Percentiles rank a stretch among this genome's conserved stretches.
phyloP scores from a whole-genome alignment of 2,797 vertebrate species.

The Tamandua tetradactyla region DNA sequence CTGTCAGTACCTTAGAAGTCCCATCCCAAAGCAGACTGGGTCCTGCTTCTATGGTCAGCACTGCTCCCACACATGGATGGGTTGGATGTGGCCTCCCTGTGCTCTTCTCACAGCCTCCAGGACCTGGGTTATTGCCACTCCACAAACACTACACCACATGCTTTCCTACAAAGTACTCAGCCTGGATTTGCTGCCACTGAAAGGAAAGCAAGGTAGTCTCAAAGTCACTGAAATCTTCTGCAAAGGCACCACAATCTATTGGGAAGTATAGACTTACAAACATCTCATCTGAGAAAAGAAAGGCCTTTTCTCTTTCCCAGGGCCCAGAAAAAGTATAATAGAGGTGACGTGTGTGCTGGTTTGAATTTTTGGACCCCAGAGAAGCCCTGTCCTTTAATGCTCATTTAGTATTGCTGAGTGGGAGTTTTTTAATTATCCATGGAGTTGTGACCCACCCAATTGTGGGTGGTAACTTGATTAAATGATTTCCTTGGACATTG shows the following conservation, averaged over 20 bases:
- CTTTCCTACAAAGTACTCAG: background rate
- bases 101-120: background rate
- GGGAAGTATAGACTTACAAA: background rate
- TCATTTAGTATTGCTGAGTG: no score
- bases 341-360: no score
- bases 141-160: fast-evolving
- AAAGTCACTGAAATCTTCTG: background rate
- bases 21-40: background rate
- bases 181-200: background rate
- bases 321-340: background rate
- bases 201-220: background rate
- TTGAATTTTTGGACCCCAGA: no score
- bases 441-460: no score
- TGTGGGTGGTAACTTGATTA: no score
- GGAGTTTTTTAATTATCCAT: no score
- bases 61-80: background rate
- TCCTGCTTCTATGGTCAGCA: background rate
- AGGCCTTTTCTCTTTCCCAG: background rate
- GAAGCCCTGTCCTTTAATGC: no score
- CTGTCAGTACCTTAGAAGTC: background rate
- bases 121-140: no score
- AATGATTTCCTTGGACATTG: no score
- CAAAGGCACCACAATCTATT: background rate
- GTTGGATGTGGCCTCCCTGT: no score
- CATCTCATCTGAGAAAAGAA: background rate